Evolutionary conservation across 2,888 invertebrate genomes (phyloP).

Genomic region (Cordylochernes scorpioides): DNA sequence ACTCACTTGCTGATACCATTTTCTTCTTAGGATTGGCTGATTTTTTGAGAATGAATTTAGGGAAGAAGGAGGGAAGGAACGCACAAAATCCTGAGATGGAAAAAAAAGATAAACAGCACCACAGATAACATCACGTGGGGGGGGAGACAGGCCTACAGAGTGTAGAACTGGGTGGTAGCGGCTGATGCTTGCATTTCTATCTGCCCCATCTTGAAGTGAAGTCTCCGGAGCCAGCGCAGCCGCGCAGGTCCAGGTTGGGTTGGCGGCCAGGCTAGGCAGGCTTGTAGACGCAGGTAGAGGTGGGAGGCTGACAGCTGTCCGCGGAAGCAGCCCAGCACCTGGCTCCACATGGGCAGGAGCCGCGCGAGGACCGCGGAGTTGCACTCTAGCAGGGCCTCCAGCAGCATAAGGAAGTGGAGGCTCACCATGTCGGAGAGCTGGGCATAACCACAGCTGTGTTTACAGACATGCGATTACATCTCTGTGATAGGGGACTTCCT

Average conservation of each 20-base stretch:
- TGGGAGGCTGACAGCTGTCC: slow-evolving; percentile 60
- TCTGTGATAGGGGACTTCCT: too few relatives aligned
- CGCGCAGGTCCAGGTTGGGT: slow-evolving; percentile 22
- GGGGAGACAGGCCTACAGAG: too few relatives aligned
- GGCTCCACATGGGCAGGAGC: slow-evolving; percentile 71
- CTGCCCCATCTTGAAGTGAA: slow-evolving; percentile 94
- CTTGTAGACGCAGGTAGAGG: slow-evolving; percentile 55
- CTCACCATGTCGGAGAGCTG: slow-evolving; percentile 93
- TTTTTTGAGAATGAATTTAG: too few relatives aligned
- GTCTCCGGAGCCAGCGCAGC: slow-evolving; percentile 54
- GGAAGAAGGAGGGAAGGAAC: too few relatives aligned
- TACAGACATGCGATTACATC: too few relatives aligned
- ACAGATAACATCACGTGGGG: too few relatives aligned
- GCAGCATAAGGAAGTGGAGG: slow-evolving; percentile 70
- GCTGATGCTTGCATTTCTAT: slow-evolving; percentile 74
- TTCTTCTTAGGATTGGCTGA: too few relatives aligned
- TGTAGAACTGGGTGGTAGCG: slow-evolving; percentile 64
- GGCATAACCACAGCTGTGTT: too few relatives aligned
- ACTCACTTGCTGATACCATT: too few relatives aligned
- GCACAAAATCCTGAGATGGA: too few relatives aligned
- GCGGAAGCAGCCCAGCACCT: slow-evolving; percentile 73
- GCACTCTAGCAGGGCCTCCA: slow-evolving; percentile 82
- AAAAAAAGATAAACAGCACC: too few relatives aligned
- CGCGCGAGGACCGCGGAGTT: slow-evolving; percentile 57
- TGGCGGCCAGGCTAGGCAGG: slow-evolving; percentile 55